phyloP scores from a whole-genome alignment of 2,113 vertebrate species.

The Amphiprion ocellaris region DNA sequence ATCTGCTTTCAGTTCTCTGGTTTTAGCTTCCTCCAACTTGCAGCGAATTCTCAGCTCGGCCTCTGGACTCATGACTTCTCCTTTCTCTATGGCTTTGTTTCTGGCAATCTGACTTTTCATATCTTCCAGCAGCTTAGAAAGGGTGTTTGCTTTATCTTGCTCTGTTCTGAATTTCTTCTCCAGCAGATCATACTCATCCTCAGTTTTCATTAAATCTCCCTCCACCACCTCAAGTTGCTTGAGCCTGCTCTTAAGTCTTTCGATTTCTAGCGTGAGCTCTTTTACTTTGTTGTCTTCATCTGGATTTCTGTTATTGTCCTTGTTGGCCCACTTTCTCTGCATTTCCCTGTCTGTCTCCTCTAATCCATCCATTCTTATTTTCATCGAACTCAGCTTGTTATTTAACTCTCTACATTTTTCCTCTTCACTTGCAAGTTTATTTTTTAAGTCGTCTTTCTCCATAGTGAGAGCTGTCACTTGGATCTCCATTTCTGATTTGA shows the following conservation, averaged over 20 bases:
- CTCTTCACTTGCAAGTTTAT: conserved; percentile 88
- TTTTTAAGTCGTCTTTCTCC: conserved; percentile 89
- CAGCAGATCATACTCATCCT: conserved; percentile 95
- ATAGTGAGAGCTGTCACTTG: conserved; percentile 86
- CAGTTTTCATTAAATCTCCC: conserved; percentile 96
- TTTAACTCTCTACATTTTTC: conserved; percentile 88
- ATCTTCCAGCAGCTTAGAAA: conserved; percentile 92
- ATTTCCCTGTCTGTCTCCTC: conserved; percentile 88
- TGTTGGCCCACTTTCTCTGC: conserved; percentile 79
- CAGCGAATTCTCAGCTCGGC: conserved; percentile 89
- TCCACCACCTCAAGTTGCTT: conserved; percentile 94
- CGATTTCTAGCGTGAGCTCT: conserved; percentile 91
- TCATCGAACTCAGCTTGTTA: conserved; percentile 85
- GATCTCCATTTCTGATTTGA: conserved; percentile 95
- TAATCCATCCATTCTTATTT: conserved; percentile 87
- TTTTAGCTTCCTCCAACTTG: conserved; percentile 91
- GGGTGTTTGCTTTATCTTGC: conserved; percentile 93
- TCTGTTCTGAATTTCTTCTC: conserved; percentile 94
- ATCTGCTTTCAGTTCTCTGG: conserved; percentile 89
- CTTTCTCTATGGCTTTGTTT: conserved; percentile 94
- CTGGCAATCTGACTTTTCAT: conserved; percentile 91
- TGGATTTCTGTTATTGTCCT: conserved; percentile 65
- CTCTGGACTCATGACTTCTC: conserved; percentile 89
- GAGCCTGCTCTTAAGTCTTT: conserved; percentile 91
- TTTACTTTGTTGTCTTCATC: conserved; percentile 91